Evolutionary conservation across 1,140 invertebrate genomes (phyloP).

Genomic region (Pygmarrhopalites habei): DNA sequence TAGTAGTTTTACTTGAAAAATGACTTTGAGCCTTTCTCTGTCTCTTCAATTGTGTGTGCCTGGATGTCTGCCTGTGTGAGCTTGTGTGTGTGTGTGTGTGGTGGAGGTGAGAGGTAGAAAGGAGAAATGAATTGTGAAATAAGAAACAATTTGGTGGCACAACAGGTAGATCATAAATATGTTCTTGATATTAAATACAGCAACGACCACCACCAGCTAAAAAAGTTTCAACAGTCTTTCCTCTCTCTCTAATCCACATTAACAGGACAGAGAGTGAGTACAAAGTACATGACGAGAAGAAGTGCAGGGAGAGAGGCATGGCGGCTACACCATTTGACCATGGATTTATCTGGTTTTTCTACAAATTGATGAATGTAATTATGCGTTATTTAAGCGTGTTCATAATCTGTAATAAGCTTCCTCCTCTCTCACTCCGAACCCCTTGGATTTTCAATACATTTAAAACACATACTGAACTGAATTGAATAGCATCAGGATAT

Average conservation of each 20-base stretch:
- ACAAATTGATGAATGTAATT: conserved; percentile 1
- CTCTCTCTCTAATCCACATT: too few relatives aligned
- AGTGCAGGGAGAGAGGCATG: too few relatives aligned
- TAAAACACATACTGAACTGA: too few relatives aligned
- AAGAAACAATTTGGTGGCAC: conserved; percentile 9
- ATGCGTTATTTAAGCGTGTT: conserved; percentile 4
- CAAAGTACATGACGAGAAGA: too few relatives aligned
- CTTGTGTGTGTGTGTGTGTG: background rate
- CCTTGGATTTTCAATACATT: too few relatives aligned
- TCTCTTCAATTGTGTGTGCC: background rate
- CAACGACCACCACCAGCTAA: background rate
- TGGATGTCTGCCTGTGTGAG: background rate
- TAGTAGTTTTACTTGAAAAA: too few relatives aligned
- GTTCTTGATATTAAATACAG: background rate
- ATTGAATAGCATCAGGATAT: too few relatives aligned
- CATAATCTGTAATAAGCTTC: conserved; percentile 3
- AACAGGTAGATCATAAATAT: conserved; percentile 9
- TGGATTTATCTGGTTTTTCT: conserved; percentile 4
- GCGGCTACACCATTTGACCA: too few relatives aligned
- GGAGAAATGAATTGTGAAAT: conserved; percentile 14
- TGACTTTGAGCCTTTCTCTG: too few relatives aligned
- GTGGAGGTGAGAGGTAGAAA: background rate
- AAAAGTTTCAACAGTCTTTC: too few relatives aligned
- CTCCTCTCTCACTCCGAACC: background rate
- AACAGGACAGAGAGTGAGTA: too few relatives aligned